Base-by-base conservation (phyloP, 2,797 vertebrate species). In the Micrastur ruficollis region DNA sequence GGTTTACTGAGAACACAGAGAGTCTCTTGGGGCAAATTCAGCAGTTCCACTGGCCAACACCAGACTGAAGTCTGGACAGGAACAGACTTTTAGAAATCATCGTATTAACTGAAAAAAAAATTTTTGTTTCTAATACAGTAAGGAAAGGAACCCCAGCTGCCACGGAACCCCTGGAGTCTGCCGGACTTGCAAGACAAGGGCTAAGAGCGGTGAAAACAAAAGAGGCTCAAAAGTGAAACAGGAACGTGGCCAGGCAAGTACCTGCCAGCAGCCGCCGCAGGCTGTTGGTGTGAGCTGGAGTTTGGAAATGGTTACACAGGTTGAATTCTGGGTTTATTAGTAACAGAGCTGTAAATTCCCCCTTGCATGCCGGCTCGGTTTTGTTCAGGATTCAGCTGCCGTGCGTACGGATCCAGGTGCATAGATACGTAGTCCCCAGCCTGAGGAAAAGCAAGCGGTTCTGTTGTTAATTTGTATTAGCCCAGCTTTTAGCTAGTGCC, bases 341-440 rank as follows among this genome's bases (percentile, higher is more conserved):
- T 5, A 34, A 8, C 26, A 40, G 63, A 73, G 61, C 9, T 16
- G 5, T 16, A 11, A 13, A 21, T 32, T 26, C 22, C 9, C 2
- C 0, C 0, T 1, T 6, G 7, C 4, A 4, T 5, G 2, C n/a
- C 59, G 3, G 11, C 68, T 27, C 2, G 1, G 38, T 16, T 76
- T 27, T 11, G 10, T 40, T 20, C 2, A 2, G 56, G 42, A 11
- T 23, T 47, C 70, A 27, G 14, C 47, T 17, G 59, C 47, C 3
- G 5, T 13, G 34, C 6, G 0, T 1, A 2, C 0, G 10, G 46
- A 22, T 56, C 42, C 27, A 3, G 2, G 11, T 16, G 49, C 23
- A 2, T 0, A 9, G 44, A 8, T 3, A 16, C 9, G 2, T 4
- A 13, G 70, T 14, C 34, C 47, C 32, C 53, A 42, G 22, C 12